Conservation (phyloP, 2,113 vertebrate species). For the Zosterops lateralis region DNA sequence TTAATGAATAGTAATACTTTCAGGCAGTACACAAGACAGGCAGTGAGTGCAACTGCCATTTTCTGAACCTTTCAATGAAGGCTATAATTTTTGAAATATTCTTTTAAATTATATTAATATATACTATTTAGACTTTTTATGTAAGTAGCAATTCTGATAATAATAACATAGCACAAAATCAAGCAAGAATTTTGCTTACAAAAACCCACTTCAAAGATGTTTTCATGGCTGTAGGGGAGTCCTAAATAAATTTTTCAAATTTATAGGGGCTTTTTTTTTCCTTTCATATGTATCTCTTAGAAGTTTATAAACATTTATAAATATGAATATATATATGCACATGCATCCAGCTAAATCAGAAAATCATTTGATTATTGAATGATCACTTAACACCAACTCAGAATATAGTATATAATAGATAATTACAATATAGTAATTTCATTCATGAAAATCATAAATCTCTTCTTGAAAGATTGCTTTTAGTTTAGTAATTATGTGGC, state of each 20-base stretch:
- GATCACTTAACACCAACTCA: background rate
- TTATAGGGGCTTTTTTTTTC: background rate
- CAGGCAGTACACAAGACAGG: conserved; percentile 76
- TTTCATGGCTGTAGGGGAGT: background rate
- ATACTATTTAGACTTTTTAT: background rate
- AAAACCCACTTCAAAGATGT: background rate
- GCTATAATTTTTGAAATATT: background rate
- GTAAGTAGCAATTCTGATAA: background rate
- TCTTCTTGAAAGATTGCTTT: background rate
- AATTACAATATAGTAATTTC: background rate
- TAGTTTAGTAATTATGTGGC: background rate
- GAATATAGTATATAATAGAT: too few species aligned
- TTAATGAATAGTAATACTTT: conserved; percentile 92
- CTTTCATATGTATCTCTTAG: background rate
- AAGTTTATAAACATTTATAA: background rate
- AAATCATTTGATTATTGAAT: background rate
- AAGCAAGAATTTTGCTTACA: background rate
- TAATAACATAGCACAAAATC: background rate
- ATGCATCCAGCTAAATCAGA: background rate
- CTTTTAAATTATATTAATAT: conserved; percentile 29
- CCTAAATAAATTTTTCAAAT: background rate
- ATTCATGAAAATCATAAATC: background rate
- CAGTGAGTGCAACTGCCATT: conserved; percentile 72
- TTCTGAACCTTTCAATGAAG: background rate
- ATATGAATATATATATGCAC: background rate